These are phyloP conservation scores for Vanacampus margaritifer DNA, from an alignment of 2,113 vertebrate species.

Conservation along the genomic window DNA sequence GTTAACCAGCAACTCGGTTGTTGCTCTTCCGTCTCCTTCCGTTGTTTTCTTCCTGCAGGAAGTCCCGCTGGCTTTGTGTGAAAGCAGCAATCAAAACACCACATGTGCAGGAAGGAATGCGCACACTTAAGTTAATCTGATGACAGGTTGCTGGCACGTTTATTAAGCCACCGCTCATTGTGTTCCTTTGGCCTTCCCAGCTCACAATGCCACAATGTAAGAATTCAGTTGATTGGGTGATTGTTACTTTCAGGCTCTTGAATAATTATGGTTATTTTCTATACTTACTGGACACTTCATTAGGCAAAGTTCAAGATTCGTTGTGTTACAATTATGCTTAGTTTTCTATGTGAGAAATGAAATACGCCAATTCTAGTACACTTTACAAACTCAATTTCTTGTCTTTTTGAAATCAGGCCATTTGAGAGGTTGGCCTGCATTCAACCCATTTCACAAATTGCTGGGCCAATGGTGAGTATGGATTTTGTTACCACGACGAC, in stretches of 20 bases:
- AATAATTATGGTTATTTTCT: not conserved
- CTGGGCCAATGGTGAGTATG: not conserved
- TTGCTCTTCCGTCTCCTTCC: not conserved
- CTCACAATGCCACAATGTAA: not conserved
- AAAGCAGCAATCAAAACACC: constrained; percentile 29
- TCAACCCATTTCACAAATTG: not conserved
- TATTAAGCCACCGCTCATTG: constrained; percentile 18
- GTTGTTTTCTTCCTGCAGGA: constrained; percentile 29
- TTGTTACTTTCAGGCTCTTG: constrained; percentile 3
- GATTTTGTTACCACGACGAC: not conserved
- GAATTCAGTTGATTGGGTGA: not conserved
- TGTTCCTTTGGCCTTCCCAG: not conserved
- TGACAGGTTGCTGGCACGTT: constrained; percentile 55
- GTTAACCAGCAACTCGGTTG: not conserved
- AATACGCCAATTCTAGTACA: not conserved
- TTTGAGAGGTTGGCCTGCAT: too few species aligned
- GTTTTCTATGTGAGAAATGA: not conserved
- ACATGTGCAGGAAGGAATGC: constrained; percentile 47
- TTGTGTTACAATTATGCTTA: not conserved
- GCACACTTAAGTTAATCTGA: constrained; percentile 39
- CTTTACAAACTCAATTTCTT: not conserved
- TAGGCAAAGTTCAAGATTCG: not conserved
- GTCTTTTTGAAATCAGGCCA: not conserved
- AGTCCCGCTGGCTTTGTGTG: constrained; percentile 27
- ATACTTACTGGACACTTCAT: not conserved